Base-by-base conservation (phyloP, 2,888 invertebrate species). In the Asteroscopus sphinx region DNA sequence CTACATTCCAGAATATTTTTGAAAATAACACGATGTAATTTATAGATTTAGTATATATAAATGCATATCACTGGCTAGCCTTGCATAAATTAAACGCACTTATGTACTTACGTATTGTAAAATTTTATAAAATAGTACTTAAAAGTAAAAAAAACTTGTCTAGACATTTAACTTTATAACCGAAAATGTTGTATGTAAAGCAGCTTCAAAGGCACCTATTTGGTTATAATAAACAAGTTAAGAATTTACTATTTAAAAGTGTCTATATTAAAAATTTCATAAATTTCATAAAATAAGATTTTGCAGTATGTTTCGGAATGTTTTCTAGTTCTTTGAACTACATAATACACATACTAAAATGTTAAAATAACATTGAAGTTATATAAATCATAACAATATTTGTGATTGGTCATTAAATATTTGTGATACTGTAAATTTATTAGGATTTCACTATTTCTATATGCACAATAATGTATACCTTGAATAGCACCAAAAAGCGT, bases 11-110 rank as follows among this genome's bases (percentile, higher is more conserved):
- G 66, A 60, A 69, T 69, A 46, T 65, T 67, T 74, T 73, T 63
- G 60, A 56, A 68, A 70, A 67, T 61, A 62, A 67, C 63, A 49
- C n/a, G 4, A 48, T 49, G 21, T 68, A 67, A 75, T 46, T 68
- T 35, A 61, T 77, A 73, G 63, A 57, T 67, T 59, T 76, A 77
- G 61, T 72, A 69, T 52, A 55, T 72, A 71, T 74, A 73, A 80
- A 85, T 77, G 87, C 87, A 87, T 88, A 88, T 89, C 88, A 88
- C 85, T 84, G 83, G 85, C 80, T 77, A 82, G 80, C 85, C 77
- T 80, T 81, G 80, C 82, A 80, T 81, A 76, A 71, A 76, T 68
- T 81, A 80, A 70, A 79, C 67, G 81, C 83, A 83, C 81, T 73
- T 68, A 69, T 79, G 85, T 87, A 84, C 82, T 85, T 85, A 86